Conservation (phyloP, 2,797 vertebrate genomes). For the Leuciscus waleckii region DNA sequence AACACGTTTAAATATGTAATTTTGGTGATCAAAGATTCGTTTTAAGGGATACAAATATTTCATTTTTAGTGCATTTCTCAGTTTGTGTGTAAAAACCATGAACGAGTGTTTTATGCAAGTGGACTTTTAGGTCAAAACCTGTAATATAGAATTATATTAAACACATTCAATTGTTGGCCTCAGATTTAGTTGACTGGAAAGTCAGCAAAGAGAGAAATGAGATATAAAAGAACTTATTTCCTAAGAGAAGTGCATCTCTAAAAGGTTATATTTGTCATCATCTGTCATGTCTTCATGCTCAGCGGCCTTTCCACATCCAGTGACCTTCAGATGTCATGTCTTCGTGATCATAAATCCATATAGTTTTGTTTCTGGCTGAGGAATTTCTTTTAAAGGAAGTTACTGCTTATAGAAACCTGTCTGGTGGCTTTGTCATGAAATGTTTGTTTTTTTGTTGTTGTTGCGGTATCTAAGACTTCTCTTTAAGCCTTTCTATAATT, state of each 20-base stretch:
- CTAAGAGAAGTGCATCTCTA: not conserved
- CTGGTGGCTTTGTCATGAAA: not conserved
- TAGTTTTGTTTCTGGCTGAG: not conserved
- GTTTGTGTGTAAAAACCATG: not conserved
- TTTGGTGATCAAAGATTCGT: too few relatives aligned
- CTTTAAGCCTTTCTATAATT: not conserved
- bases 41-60: too few relatives aligned
- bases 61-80: not conserved
- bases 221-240: not conserved
- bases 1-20: too few relatives aligned
- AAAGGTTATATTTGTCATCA: constrained; percentile 27
- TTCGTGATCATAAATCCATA: not conserved
- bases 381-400: constrained; percentile 3
- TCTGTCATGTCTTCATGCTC: not conserved
- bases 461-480: not conserved
- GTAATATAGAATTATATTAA: not conserved
- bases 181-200: not conserved
- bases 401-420: not conserved
- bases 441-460: not conserved
- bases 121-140: not conserved
- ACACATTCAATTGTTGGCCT: not conserved
- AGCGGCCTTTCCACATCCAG: not conserved
- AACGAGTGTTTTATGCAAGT: not conserved
- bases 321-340: constrained; percentile 11
- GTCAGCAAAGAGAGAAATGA: not conserved